Conservation (phyloP, 2,888 invertebrate species). For the Melipona beecheii region DNA sequence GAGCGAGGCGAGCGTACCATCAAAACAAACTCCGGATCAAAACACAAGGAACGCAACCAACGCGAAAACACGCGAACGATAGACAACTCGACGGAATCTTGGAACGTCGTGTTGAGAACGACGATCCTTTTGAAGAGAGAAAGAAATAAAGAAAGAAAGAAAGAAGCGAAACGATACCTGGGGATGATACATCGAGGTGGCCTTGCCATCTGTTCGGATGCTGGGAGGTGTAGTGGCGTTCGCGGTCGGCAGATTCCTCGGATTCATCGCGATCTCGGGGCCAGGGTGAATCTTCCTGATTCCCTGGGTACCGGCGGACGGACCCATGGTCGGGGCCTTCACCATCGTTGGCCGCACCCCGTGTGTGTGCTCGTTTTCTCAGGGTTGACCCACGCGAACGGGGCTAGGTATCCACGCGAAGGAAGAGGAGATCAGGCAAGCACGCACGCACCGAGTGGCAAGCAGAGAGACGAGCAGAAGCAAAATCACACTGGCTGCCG, state of each 20-base stretch:
- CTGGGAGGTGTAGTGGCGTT: constrained; percentile 54
- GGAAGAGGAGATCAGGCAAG: constrained; percentile 18
- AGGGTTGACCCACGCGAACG: neutral
- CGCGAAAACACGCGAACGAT: neutral
- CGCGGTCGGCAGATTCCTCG: constrained; percentile 73
- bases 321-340: constrained; percentile 76
- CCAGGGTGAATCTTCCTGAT: constrained; percentile 70
- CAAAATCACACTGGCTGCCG: constrained; percentile 53
- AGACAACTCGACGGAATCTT: neutral
- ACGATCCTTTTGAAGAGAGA: neutral
- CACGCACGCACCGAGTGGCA: constrained; percentile 42
- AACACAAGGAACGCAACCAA: neutral
- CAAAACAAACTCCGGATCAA: neutral
- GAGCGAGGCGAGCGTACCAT: neutral
- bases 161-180: constrained; percentile 60
- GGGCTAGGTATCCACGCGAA: constrained; percentile 21
- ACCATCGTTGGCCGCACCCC: constrained; percentile 77
- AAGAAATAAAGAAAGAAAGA: neutral
- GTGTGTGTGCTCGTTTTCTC: constrained; percentile 28
- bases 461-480: constrained; percentile 22
- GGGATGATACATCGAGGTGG: constrained; percentile 65
- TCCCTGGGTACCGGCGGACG: constrained; percentile 59
- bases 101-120: too few species aligned
- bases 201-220: constrained; percentile 58
- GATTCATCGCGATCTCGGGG: constrained; percentile 80